A percentile compares a stretch with the other conserved stretches of the same genome.
These are phyloP conservation scores for Drosophila diplacantha DNA, from an alignment of 2,888 invertebrate genomes.

Conservation along the genomic window DNA sequence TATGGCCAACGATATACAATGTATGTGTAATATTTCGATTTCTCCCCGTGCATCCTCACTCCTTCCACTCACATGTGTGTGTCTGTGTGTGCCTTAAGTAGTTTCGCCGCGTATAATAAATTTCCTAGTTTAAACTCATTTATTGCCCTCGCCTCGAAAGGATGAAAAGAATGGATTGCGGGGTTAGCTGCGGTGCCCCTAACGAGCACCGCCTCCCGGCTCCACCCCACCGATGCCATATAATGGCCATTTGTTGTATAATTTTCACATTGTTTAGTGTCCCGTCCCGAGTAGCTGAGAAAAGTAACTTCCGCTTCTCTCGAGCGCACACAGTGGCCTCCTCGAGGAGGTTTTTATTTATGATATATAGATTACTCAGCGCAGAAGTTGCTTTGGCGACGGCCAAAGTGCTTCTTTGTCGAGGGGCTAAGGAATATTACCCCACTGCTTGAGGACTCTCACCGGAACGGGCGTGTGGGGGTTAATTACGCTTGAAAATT, in stretches of 20 bases:
- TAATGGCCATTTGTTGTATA: slow-evolving; percentile 69
- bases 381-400: slow-evolving; percentile 36
- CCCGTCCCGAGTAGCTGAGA: slow-evolving; percentile 42
- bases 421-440: slow-evolving; percentile 3
- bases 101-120: slow-evolving; percentile 71
- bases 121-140: slow-evolving; percentile 72
- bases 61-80: not conserved
- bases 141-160: slow-evolving; percentile 55
- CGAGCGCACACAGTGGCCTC: slow-evolving; percentile 14
- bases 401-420: slow-evolving; percentile 18
- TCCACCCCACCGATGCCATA: slow-evolving; percentile 41
- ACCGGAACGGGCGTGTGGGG: slow-evolving; percentile 5
- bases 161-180: slow-evolving; percentile 40
- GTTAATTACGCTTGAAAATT: slow-evolving; percentile 45
- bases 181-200: slow-evolving; percentile 6
- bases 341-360: slow-evolving; percentile 52
- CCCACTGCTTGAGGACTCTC: slow-evolving; percentile 15
- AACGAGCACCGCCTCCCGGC: slow-evolving; percentile 18
- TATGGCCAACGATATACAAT: no score
- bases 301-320: slow-evolving; percentile 41
- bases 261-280: slow-evolving; percentile 71
- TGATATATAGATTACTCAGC: slow-evolving; percentile 54
- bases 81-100: slow-evolving; percentile 58
- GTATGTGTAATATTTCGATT: not conserved
- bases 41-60: not conserved